Evolutionary conservation across 1,140 invertebrate genomes (phyloP), one percentile per base, ranked within the genome.

Genomic region (Monochamus saltuarius): DNA sequence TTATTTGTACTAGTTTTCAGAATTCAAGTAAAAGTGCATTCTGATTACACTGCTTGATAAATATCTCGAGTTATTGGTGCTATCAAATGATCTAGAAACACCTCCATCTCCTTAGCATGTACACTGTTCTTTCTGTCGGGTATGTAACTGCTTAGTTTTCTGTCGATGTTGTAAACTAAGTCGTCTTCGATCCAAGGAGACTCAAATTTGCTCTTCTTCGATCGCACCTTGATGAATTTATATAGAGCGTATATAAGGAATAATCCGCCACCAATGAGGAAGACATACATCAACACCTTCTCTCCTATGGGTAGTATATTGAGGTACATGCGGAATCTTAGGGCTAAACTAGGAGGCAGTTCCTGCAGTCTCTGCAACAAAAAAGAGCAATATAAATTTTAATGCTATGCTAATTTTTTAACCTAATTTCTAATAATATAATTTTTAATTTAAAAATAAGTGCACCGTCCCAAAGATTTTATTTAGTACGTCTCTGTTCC

Each of bases 281-380:
- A 71, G 0, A 80, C 51, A 73, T 88, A 90, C 66, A 83, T 85
- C 0, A 80, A 70, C 0, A 80, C 68, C 13, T 80, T 74, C 70
- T 87, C 83, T 0, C 83, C 72, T 0, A 83, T 58, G 3, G 89
- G 89, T 6, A 89, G 67, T 1, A 88, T 77, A 56, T 88, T 87
- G 1, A 92, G 70, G 61, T 91, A 91, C 0, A 91, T 71, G 62
- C 83, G 82, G 71, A 92, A 91, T n/a, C 83, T 83, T 4, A 78
- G 75, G 29, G 82, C 79, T 67, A 91, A 73, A 0, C 61, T 69
- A 1, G 82, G 73, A 1, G 89, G 86, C 2, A 92, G 75, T 7
- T 79, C 75, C 56, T 83, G 79, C 85, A 91, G 85, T 68, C 83
- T 83, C 89, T 91, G 79, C 16, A 67, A 69, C 13, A 10, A 46